These are phyloP conservation scores for Nannoperca australis DNA, from an alignment of 2,797 vertebrate species.

Conservation along the genomic window DNA sequence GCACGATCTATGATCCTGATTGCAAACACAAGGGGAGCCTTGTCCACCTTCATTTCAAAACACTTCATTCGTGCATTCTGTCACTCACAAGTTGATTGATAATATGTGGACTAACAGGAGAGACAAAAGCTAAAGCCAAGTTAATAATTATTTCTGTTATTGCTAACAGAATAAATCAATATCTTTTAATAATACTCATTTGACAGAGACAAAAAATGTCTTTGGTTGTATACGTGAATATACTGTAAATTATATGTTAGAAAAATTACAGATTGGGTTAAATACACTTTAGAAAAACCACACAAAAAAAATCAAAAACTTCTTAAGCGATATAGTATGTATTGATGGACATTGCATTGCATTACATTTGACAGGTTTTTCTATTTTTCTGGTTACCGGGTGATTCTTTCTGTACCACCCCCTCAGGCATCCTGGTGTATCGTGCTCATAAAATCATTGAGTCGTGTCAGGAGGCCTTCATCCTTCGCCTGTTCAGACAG, in stretches of 20 bases:
- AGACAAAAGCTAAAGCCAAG: background rate
- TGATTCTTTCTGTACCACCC: background rate
- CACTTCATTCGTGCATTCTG: background rate
- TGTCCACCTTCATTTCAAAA: background rate
- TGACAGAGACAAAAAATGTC: background rate
- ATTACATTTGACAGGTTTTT: background rate
- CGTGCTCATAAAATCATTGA: slow-evolving; percentile 97
- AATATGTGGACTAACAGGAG: background rate
- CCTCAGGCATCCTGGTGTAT: slow-evolving; percentile 94
- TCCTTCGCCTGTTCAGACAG: slow-evolving; percentile 95
- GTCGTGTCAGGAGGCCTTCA: slow-evolving; percentile 98
- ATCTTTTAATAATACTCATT: background rate
- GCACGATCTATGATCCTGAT: background rate
- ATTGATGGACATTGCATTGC: background rate
- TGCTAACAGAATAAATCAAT: background rate
- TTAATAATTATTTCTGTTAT: background rate
- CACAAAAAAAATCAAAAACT: background rate
- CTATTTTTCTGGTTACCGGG: background rate
- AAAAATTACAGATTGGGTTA: background rate
- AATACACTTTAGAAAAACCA: background rate
- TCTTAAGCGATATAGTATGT: background rate
- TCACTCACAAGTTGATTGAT: background rate
- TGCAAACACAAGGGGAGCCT: background rate
- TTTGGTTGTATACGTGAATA: background rate
- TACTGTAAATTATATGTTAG: background rate